These are phyloP conservation scores for Diachasma alloeum DNA, from an alignment of 1,140 invertebrate genomes.

Conservation along the genomic window DNA sequence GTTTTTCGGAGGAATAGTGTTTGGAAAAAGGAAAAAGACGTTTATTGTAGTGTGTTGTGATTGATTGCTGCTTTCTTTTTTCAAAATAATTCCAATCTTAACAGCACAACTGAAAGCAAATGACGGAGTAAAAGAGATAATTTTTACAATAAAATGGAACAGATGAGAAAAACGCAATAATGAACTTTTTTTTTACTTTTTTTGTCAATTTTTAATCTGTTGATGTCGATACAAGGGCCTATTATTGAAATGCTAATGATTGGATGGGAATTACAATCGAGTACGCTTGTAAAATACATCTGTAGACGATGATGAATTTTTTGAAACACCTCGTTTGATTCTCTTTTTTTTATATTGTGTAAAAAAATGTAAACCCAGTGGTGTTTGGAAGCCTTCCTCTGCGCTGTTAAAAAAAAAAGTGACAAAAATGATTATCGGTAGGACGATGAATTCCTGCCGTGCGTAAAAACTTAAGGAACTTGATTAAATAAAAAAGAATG, in stretches of 20 bases:
- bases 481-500: constrained; percentile 11
- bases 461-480: constrained; percentile 5
- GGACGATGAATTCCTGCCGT: neutral
- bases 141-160: neutral
- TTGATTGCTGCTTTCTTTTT: neutral
- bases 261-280: neutral
- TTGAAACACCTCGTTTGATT: neutral
- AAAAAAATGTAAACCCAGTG: neutral
- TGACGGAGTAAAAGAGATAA: neutral
- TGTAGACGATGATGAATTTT: neutral
- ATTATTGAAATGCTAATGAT: neutral
- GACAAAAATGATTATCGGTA: neutral
- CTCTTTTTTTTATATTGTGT: neutral
- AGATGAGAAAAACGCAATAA: neutral
- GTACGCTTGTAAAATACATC: neutral
- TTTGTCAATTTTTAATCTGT: neutral
- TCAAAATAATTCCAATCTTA: neutral
- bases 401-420: neutral
- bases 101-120: neutral
- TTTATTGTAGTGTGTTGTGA: neutral
- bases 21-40: neutral
- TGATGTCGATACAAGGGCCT: neutral
- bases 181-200: neutral
- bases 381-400: constrained; percentile 9
- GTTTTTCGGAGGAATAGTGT: neutral